Base-by-base conservation (phyloP, 2,888 invertebrate genomes). In the Tenthredo scrophulariae region DNA sequence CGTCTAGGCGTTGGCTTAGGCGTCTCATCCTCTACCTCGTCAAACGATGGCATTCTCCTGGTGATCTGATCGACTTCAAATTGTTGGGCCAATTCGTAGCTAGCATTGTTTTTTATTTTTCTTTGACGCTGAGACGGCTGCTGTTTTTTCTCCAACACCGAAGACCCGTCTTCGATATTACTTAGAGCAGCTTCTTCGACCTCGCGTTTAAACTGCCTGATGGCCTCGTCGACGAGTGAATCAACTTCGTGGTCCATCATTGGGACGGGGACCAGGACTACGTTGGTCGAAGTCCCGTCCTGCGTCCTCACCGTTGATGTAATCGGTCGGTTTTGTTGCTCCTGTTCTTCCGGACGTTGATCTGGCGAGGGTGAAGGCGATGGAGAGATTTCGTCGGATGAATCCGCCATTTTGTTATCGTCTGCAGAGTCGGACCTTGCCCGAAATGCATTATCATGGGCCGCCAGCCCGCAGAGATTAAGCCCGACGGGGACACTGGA, bases 401-500 rank as follows among this genome's bases (percentile, higher is more conserved):
- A 86, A 85, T 89, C 89, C 84, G 90, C 89, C 90, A 90, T 90
- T 88, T 88, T 87, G 86, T 86, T 77, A 46, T 67, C 72, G 0
- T 86, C 46, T 46, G 46, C 62, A 18, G 4, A 33, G 87, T 72
- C 89, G 89, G 82, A 92, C 90, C 18, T 70, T 86, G 77, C 91
- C 85, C 83, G 77, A 77, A 84, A 84, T 77, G 70, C 93, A 93
- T 88, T 91, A 90, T 54, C 54, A 54, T 92, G 33, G 92, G 92
- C 87, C 93, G 93, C 88, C 94, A 94, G 85, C 94, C 94, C 87
- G 94, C 95, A 95, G 89, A 96, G 94, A 94, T 96, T 95, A 87
- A 96, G 94, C 91, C 96, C 95, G 90, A 96, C 96, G 90, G 96
- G 96, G 86, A 96, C 95, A 90, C 95, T 95, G 72, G 95, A 93